Base-by-base conservation (phyloP, 92 coral and sea anemone genomes). In the Palythoa grandis region DNA sequence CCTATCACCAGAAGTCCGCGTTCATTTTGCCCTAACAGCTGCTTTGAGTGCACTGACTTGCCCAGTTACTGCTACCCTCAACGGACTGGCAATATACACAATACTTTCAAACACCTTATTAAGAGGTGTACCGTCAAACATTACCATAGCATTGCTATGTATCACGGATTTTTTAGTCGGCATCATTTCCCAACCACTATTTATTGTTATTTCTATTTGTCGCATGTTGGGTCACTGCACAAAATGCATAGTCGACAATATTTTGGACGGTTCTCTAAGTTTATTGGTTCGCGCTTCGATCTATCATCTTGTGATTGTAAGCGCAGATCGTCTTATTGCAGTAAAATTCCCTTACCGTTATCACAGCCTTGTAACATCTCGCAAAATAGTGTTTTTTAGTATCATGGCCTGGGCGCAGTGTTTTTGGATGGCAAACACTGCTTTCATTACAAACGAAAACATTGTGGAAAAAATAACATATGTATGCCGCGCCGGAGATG, bases 21-120 rank as follows among this genome's bases (percentile, higher is more conserved):
- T 71, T n/a, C 29, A 38, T 47, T 35, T 35, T 71, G 52, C 20
- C 5, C 52, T 71, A 47, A 25, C 76, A 35, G 48, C 25, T 47
- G 15, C 76, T n/a, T 47, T 71, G 76, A 71, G 20, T 71, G 76
- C 20, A 71, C 40, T 71, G 20, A n/a, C 20, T 35, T 71, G 76
- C 50, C 76, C 76, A 3, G 48, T 71, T 35, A 71, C 76, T 35
- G 76, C 48, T 1, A 35, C n/a, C 11, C 76, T 71, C 20, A 71
- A 71, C n/a, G 76, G 48, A 35, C 7, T 71, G 52, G 52, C 20
- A 13, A 71, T 71, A 35, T 71, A 71, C 76, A 71, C 76, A 23
- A 71, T 71, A 35, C 48, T 71, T 7, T 35, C 76, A 5, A 38
- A 39, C 19, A 17, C 76, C 0, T 47, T 15, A 11, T 47, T 71